Conservation (phyloP, 2,113 vertebrate species). For the Embiotoca jacksoni region DNA sequence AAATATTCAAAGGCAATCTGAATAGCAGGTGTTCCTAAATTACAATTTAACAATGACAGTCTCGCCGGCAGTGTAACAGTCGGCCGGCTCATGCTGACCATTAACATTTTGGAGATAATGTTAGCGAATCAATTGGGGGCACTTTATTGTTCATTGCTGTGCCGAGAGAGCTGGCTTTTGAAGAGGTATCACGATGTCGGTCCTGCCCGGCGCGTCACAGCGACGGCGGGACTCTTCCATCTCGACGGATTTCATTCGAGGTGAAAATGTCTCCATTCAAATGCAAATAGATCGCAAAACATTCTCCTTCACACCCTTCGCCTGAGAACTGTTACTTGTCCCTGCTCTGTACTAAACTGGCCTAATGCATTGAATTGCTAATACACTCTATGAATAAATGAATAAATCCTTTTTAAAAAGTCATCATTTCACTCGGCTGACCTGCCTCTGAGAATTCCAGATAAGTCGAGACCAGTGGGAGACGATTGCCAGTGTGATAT, state of each 20-base stretch:
- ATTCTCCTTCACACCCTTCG: slow-evolving; percentile 38
- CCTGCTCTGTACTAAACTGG: slow-evolving; percentile 36
- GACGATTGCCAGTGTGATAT: slow-evolving; percentile 45
- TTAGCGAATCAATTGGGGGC: slow-evolving; percentile 64
- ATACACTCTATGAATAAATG: slow-evolving; percentile 73
- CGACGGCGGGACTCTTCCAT: slow-evolving; percentile 28
- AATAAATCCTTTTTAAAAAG: slow-evolving; percentile 70
- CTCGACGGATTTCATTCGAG: slow-evolving; percentile 36
- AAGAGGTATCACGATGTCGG: slow-evolving; percentile 24
- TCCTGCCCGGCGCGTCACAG: neutral
- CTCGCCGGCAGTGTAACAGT: slow-evolving; percentile 18
- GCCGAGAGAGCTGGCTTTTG: slow-evolving; percentile 14
- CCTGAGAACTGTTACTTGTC: slow-evolving; percentile 53
- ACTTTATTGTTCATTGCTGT: slow-evolving; percentile 47
- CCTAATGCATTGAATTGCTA: slow-evolving; percentile 66
- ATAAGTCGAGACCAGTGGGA: slow-evolving; percentile 30
- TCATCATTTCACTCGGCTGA: slow-evolving; percentile 43
- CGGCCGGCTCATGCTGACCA: slow-evolving; percentile 17
- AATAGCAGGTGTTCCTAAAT: slow-evolving; percentile 66
- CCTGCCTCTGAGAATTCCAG: slow-evolving; percentile 45
- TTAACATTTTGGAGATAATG: slow-evolving; percentile 65
- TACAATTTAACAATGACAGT: slow-evolving; percentile 53
- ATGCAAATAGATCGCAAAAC: slow-evolving; percentile 62
- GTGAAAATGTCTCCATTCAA: slow-evolving; percentile 64
- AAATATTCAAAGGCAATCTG: slow-evolving; percentile 48